Base-by-base conservation (phyloP, 2,888 invertebrate species). In the Cremastinae sp. region DNA sequence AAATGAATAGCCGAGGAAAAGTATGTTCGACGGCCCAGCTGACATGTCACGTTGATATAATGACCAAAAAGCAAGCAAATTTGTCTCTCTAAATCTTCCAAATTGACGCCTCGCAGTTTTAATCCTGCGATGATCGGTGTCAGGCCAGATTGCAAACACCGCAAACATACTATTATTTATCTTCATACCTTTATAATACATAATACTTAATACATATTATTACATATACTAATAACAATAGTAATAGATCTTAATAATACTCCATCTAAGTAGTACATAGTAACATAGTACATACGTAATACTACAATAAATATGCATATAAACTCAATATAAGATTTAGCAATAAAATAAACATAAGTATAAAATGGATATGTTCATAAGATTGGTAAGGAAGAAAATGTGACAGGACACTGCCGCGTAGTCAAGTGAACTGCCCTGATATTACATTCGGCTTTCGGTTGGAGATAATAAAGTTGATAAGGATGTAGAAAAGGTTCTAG, bases 391-490 rank as follows among this genome's bases (percentile, higher is more conserved):
- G 39, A 66, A 66, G 61, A 66, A 62, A 77, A 65, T 39, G 39
- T 53, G 49, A 47, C 35, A 49, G 18, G n/a, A 37, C 28, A 28
- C 49, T 10, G 8, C 56, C n/a, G 59, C 43, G 65, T 69, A 72
- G 55, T 62, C 66, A 43, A 73, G 49, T 62, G 70, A 78, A 62
- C 51, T 51, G 20, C 61, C 65, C 43, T 73, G 59, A 69, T 59
- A 79, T 76, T 75, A 78, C 74, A 78, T 78, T 82, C 78, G 68
- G 76, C 49, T 74, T 80, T 81, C 79, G 80, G 82, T 79, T 81
- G 83, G 84, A 89, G 89, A 88, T 88, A 89, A 89, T 89, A 89
- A 89, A 88, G 88, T 89, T 89, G 89, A 89, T 89, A 89, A 89
- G 89, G 89, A 87, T 88, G 89, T 88, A 85, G 87, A 84, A 81